Evolutionary conservation across 2,797 vertebrate species (phyloP), one percentile per base, ranked within the genome.

Genomic region (Mycteria americana): DNA sequence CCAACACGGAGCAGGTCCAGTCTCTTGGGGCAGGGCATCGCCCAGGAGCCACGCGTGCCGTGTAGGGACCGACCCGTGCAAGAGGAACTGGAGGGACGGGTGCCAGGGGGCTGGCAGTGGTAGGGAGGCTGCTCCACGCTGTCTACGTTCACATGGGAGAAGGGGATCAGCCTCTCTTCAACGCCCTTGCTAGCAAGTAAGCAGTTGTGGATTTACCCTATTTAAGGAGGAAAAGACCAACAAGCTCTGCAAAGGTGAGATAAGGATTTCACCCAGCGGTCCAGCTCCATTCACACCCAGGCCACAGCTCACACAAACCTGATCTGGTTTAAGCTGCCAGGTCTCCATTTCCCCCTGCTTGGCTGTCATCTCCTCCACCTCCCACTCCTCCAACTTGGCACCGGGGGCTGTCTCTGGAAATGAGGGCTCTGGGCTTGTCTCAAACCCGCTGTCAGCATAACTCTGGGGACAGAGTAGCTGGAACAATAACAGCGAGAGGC

Each of bases 21-120:
- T 6, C 23, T 30, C 8, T 10, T 10, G 4, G 9, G 76, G 22
- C 0, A 1, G 45, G 70, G 35, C 35, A 11, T 7, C 10, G 43
- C 13, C 15, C 56, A 30, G 50, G 24, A 37, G 30, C 10, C 13
- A 35, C 1, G 0, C 0, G 2, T 46, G 62, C 11, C 0, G 0
- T 5, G 39, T 23, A 54, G 37, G 37, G 37, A 23, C 28, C 0
- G 6, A 35, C 16, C 9, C 6, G 2, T 3, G 12, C 9, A 12
- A 1, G 10, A 67, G 23, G 27, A 51, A 23, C 57, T 21, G 43
- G 35, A 39, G 30, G 18, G 2, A n/a, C 43, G 67, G 53, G 25
- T 90, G 73, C n/a, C 28, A 8, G n/a, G 12, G 17, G 7, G 8
- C 7, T 18, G 54, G 31, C 22, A 25, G 12, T 4, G 23, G 10